Evolutionary conservation across 2,888 invertebrate genomes (phyloP), one percentile per base, ranked within the genome.

Genomic region (Habroteleia sp.): DNA sequence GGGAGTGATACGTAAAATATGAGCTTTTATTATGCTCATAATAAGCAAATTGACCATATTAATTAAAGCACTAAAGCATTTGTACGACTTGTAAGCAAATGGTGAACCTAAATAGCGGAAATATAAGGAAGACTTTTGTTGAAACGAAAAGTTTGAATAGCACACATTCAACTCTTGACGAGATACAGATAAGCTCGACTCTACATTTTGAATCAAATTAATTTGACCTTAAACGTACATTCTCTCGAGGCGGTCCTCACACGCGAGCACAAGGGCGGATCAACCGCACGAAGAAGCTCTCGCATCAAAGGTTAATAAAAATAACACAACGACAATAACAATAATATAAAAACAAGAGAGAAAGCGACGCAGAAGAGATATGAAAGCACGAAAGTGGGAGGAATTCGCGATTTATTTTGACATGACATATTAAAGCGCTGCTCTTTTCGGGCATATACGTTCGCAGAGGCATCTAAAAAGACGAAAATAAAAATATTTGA

Each of bases 381-480:
- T 56, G 44, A 54, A 71, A 63, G 62, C 63, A 54, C 46, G 29
- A 60, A 62, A 63, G 54, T 48, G 63, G 54, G 41, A 58, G 50
- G 50, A 42, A 60, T 60, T 58, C 58, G 60, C 66, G 72, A 76
- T 76, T 76, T 76, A 76, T 72, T 76, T 69, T 65, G 69, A 73
- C 75, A 54, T 62, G 76, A 73, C 75, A 54, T 76, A 72, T 72
- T 60, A 72, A 76, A 66, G 60, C 54, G 66, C 41, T 31, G 29
- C 58, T 68, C 58, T 63, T 76, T 76, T 76, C 52, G 65, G 42
- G 58, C 27, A 56, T 63, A 52, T 50, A 11, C 35, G 56, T 37
- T 63, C 16, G 66, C 60, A 41, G 65, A 41, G 20, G 14, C 33
- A 41, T 44, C 54, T 54, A 56, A 54, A 74, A 65, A 41, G 56